Conservation (phyloP, 1,140 invertebrate species). For the Drosophila nikananu region DNA sequence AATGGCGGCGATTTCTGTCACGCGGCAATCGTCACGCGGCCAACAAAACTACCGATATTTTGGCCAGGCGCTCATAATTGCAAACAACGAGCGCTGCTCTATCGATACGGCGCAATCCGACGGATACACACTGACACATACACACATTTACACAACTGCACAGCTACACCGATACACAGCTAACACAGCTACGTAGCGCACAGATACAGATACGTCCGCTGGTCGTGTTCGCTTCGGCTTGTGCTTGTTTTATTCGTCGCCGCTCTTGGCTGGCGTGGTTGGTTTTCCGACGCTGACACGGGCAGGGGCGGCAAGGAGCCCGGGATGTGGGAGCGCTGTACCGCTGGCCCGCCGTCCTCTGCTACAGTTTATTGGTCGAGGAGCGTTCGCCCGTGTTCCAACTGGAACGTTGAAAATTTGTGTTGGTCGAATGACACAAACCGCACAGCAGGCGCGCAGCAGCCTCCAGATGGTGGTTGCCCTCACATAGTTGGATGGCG, state of each 20-base stretch:
- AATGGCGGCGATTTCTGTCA: constrained; percentile 49
- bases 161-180: neutral
- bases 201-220: constrained; percentile 4
- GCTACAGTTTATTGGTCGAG: constrained; percentile 83
- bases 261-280: constrained; percentile 68
- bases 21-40: constrained; percentile 78
- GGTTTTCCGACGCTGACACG: constrained; percentile 35
- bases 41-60: constrained; percentile 85
- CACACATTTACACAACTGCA: constrained; percentile 7
- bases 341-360: constrained; percentile 41
- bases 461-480: constrained; percentile 53
- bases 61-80: constrained; percentile 41
- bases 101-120: constrained; percentile 63
- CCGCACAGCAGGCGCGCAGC: constrained; percentile 75
- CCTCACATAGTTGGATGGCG: constrained; percentile 84
- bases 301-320: neutral
- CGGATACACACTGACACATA: constrained; percentile 32
- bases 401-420: constrained; percentile 83
- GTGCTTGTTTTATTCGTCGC: constrained; percentile 73
- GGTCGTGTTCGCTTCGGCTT: constrained; percentile 48
- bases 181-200: constrained; percentile 9
- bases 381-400: constrained; percentile 69
- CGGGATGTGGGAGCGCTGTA: constrained; percentile 18
- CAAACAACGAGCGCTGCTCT: constrained; percentile 32
- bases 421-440: constrained; percentile 85